A percentile compares a stretch with the other conserved stretches of the same genome.
These are phyloP conservation scores for Drosophila virilis DNA, from an alignment of 1,140 invertebrate species.

Conservation along the genomic window DNA sequence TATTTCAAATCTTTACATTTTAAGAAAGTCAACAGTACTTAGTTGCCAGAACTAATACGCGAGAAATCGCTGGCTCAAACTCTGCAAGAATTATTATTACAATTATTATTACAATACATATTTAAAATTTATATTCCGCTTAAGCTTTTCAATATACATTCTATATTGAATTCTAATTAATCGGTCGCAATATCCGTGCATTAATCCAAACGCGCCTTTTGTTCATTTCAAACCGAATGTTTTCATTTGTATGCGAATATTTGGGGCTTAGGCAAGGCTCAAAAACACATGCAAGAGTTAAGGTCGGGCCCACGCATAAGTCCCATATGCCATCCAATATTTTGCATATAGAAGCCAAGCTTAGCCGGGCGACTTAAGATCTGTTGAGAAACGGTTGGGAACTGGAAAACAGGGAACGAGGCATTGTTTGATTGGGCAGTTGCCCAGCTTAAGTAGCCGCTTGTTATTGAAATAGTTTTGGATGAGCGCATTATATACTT, in stretches of 20 bases:
- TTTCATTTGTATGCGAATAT: conserved; percentile 50
- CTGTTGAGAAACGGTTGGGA: neutral
- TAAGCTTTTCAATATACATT: no score
- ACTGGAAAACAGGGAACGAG: neutral
- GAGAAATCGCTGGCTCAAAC: no score
- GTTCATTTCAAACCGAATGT: neutral
- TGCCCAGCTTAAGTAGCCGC: conserved; percentile 57
- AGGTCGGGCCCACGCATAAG: conserved; percentile 65
- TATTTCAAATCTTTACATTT: neutral
- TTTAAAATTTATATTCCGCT: no score
- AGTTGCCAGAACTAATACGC: no score
- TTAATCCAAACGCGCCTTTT: neutral
- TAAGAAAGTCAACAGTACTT: no score
- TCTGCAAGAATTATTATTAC: no score
- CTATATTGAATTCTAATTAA: no score
- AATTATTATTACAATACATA: no score
- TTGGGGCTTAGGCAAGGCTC: conserved; percentile 71
- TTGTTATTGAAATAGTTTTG: conserved; percentile 79
- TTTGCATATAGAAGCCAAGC: conserved; percentile 56
- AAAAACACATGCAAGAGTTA: conserved; percentile 64
- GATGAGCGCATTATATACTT: conserved; percentile 82
- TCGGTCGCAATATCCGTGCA: no score
- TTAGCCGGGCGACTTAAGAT: conserved; percentile 36
- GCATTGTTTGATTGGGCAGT: conserved; percentile 68
- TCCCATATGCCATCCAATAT: conserved; percentile 57